Base-by-base conservation (phyloP, 1,140 invertebrate genomes). In the Zaprionus tsacasi region DNA sequence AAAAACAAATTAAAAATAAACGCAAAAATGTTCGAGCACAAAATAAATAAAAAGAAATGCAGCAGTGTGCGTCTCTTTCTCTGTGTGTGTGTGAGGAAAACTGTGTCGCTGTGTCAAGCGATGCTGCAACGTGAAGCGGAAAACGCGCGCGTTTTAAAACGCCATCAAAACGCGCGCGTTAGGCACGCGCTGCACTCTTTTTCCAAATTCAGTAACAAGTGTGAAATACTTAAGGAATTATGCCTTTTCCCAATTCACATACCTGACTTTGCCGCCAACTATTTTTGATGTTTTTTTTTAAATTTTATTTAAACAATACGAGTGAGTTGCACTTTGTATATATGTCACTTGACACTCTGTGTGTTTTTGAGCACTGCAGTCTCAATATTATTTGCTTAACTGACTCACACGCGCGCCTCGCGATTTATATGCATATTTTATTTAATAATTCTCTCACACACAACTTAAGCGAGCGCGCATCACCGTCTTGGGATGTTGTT, bases 1-100 rank as follows among this genome's bases (percentile, higher is more conserved):
- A 79, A 87, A 82, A 88, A 88, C 81, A 89, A 89, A 90, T 89
- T 85, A 89, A 81, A 89, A 88, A 88, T 89, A 88, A 89, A 88
- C 81, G 75, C 75, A 78, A 89, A 76, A 50, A 76, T 73, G 70
- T 52, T 72, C 61, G 52, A 67, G 57, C 69, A 67, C 61, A 76
- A 76, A 76, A 89, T 83, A 89, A 88, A 83, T 89, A 70, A 63
- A 75, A 69, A 72, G 72, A 79, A 55, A 70, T 55, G 67, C 70
- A 64, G 60, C 55, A 45, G 50, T 57, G 55, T 65, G 52, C 21
- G 65, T 35, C 59, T 65, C 59, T 48, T 61, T 68, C 59, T 55
- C 58, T 69, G 65, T 43, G 35, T 55, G 54, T 54, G 45, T 64
- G 63, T 56, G 33, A 25, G 60, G 75, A 89, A 88, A 88, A 88